phyloP scores from a whole-genome alignment of 2,113 vertebrate species.

The Polypterus bichir region DNA sequence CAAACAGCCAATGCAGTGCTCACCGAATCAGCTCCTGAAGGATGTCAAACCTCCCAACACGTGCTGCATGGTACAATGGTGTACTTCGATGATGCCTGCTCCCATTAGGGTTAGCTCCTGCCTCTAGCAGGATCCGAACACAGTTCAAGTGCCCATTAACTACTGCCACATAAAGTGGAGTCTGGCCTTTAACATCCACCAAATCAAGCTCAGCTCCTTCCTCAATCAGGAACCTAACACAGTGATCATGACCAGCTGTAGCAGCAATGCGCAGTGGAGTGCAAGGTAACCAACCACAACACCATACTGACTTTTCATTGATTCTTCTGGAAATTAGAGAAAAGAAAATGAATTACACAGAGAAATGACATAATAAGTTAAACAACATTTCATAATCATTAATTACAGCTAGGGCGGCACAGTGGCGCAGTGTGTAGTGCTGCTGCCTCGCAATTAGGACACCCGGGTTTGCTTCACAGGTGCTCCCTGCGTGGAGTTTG shows the following conservation, averaged over 20 bases:
- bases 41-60: constrained; percentile 73
- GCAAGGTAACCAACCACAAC: constrained; percentile 82
- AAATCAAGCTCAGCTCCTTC: constrained; percentile 80
- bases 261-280: constrained; percentile 76
- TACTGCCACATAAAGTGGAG: constrained; percentile 77
- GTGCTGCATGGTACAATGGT: constrained; percentile 71
- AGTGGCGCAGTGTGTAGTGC: too few relatives aligned
- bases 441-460: too few relatives aligned
- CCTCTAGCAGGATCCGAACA: constrained; percentile 71
- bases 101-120: constrained; percentile 77
- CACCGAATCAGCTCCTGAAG: constrained; percentile 78
- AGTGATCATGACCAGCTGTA: constrained; percentile 71
- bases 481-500: too few relatives aligned
- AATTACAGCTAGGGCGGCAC: too few relatives aligned
- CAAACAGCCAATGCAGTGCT: constrained; percentile 11
- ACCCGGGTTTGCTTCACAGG: too few relatives aligned
- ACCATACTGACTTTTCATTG: constrained; percentile 88
- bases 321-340: constrained; percentile 52
- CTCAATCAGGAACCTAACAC: constrained; percentile 68
- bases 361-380: too few relatives aligned
- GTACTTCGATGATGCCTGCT: constrained; percentile 88
- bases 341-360: accelerated
- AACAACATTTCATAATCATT: too few relatives aligned
- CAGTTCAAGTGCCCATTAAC: constrained; percentile 85
- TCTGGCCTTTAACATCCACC: constrained; percentile 88